These are phyloP conservation scores for Bellardia bayeri DNA, from an alignment of 2,888 invertebrate species.

Conservation along the genomic window DNA sequence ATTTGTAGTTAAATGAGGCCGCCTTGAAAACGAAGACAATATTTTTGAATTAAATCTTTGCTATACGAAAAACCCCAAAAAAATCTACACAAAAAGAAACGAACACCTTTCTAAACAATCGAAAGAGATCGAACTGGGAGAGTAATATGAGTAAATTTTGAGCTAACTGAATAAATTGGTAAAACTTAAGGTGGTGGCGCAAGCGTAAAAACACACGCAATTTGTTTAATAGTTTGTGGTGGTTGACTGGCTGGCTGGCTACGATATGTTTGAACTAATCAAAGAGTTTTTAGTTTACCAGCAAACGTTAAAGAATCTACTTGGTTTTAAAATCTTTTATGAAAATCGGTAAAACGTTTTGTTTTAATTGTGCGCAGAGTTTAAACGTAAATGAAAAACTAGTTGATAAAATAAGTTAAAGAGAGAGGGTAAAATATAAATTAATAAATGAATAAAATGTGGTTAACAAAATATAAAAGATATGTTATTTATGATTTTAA, in stretches of 20 bases:
- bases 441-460: slow-evolving; percentile 19
- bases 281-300: slow-evolving; percentile 66
- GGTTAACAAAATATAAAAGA: slow-evolving; percentile 37
- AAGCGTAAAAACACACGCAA: slow-evolving; percentile 62
- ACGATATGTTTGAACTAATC: slow-evolving; percentile 30
- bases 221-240: slow-evolving; percentile 38
- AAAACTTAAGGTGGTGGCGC: slow-evolving; percentile 52
- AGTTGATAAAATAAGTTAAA: slow-evolving; percentile 32
- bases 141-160: not conserved
- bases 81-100: slow-evolving; percentile 3
- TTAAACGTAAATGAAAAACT: slow-evolving; percentile 51
- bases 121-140: slow-evolving; percentile 31
- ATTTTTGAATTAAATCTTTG: slow-evolving; percentile 6
- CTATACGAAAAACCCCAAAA: slow-evolving; percentile 1
- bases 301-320: slow-evolving; percentile 64
- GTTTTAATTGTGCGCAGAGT: slow-evolving; percentile 11
- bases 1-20: slow-evolving; percentile 65
- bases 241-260: slow-evolving; percentile 9
- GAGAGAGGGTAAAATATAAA: slow-evolving; percentile 53
- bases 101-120: slow-evolving; percentile 40
- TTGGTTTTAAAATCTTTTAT: slow-evolving; percentile 25
- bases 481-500: slow-evolving; percentile 34
- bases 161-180: slow-evolving; percentile 4
- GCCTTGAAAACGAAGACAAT: slow-evolving; percentile 68
- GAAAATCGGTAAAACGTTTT: slow-evolving; percentile 32